Percentiles rank a stretch among this genome's conserved stretches.
These are phyloP conservation scores for Epizoanthus scotinus DNA, from an alignment of 92 coral and sea anemone species.

Conservation along the genomic window DNA sequence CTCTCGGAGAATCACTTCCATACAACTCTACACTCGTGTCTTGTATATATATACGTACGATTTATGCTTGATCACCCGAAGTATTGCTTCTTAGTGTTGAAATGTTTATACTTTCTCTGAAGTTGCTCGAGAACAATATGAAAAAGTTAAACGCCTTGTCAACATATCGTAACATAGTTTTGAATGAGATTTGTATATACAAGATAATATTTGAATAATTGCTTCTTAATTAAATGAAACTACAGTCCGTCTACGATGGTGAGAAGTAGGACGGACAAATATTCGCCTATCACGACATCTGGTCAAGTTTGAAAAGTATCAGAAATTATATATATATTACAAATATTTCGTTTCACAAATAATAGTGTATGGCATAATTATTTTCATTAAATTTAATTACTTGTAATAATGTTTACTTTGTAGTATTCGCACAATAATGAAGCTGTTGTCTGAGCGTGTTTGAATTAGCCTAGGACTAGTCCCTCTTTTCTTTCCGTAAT, in stretches of 20 bases:
- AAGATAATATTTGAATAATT: background rate
- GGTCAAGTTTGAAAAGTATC: conserved; percentile 3
- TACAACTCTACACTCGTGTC: background rate
- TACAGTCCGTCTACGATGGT: background rate
- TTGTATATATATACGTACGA: too few relatives aligned
- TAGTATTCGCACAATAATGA: background rate
- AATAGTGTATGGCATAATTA: conserved; percentile 24
- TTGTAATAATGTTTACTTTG: conserved; percentile 5
- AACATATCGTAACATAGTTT: background rate
- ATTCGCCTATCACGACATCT: background rate
- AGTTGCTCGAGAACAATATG: conserved; percentile 1
- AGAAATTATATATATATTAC: conserved; percentile 1
- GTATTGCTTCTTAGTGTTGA: background rate
- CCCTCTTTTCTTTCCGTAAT: too few relatives aligned
- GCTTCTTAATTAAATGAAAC: background rate
- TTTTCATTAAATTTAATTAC: conserved; percentile 27
- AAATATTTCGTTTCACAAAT: background rate
- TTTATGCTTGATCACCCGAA: background rate
- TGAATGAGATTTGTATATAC: too few relatives aligned
- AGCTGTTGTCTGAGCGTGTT: background rate
- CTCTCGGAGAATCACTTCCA: too few relatives aligned
- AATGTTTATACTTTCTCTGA: background rate
- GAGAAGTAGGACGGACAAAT: background rate
- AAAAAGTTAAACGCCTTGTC: background rate
- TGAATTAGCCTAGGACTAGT: too few relatives aligned